Base-by-base conservation (phyloP, 2,113 vertebrate species). In the Talpa occidentalis region DNA sequence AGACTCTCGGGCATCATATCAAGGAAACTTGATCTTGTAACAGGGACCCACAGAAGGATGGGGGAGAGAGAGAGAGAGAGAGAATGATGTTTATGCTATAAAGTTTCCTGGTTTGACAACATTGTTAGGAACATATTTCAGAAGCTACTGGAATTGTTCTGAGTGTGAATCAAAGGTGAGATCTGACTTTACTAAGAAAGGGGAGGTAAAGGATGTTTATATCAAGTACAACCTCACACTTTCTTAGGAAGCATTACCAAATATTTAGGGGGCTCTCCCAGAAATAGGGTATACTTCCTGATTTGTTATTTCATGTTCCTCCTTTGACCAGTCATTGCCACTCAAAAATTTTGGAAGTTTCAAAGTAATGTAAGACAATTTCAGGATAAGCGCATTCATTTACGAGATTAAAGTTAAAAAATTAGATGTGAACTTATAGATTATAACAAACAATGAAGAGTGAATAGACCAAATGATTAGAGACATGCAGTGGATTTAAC, bases 381-480 rank as follows among this genome's bases (percentile, higher is more conserved):
- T 93, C 17, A 52, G 59, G 37, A 56, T 88, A 60, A 83, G 44
- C 69, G 42, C 82, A 78, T 87, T 60, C 70, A 64, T 54, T 60
- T 84, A 54, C 49, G 42, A 35, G 28, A 37, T 56, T 24, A 22
- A 11, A 78, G 89, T 79, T 74, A 37, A 72, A 49, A 59, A 56
- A 80, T 10, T n/a, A 28, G 52, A 83, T 66, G 8, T 72, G 40
- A 81, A 70, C 49, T 76, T 28, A 14, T 49, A 64, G 69, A 84
- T 91, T 93, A 76, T 69, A 93, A 88, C 19, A 73, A 93, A 59
- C 60, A 89, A 89, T 72, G 21, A 67, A 66, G 37, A 76, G 22
- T 40, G 59, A 82, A 77, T 9, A n/a, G 30, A 62, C 10, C n/a
- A 30, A 84, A 74, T 35, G 54, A 84, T 9, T 88, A 42, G 17